phyloP scores from a whole-genome alignment of 2,888 invertebrate species.

The Tetheella fluctuosa region DNA sequence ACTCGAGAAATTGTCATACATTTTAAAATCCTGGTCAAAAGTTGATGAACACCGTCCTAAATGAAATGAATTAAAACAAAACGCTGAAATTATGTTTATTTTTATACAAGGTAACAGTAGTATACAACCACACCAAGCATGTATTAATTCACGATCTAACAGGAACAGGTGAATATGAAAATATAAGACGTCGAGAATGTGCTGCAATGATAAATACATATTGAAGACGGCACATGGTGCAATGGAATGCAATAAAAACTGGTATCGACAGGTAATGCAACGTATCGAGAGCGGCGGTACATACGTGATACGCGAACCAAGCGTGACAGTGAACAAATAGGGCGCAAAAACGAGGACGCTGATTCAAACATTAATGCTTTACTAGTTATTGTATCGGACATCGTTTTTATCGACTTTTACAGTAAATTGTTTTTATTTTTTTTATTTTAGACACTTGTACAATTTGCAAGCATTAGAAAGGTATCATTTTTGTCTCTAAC shows the following conservation, averaged over 20 bases:
- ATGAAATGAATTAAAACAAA: constrained; percentile 21
- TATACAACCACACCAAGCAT: constrained; percentile 55
- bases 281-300: constrained; percentile 40
- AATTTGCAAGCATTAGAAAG: not conserved
- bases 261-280: constrained; percentile 44
- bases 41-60: not conserved
- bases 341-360: constrained; percentile 59
- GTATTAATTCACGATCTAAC: constrained; percentile 23
- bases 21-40: too few species aligned
- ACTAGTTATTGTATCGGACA: not conserved
- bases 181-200: constrained; percentile 32
- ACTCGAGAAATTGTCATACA: too few species aligned
- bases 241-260: constrained; percentile 48
- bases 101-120: constrained; percentile 23
- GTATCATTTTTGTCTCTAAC: not conserved
- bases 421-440: not conserved
- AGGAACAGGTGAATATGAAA: constrained; percentile 29
- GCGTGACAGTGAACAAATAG: constrained; percentile 72
- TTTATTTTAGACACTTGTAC: not conserved
- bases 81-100: constrained; percentile 14
- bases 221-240: constrained; percentile 39
- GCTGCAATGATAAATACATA: constrained; percentile 49
- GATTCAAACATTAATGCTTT: constrained; percentile 28
- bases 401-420: not conserved
- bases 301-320: constrained; percentile 45